Conservation (phyloP, 2,888 invertebrate species). For the Agapostemon virescens region DNA sequence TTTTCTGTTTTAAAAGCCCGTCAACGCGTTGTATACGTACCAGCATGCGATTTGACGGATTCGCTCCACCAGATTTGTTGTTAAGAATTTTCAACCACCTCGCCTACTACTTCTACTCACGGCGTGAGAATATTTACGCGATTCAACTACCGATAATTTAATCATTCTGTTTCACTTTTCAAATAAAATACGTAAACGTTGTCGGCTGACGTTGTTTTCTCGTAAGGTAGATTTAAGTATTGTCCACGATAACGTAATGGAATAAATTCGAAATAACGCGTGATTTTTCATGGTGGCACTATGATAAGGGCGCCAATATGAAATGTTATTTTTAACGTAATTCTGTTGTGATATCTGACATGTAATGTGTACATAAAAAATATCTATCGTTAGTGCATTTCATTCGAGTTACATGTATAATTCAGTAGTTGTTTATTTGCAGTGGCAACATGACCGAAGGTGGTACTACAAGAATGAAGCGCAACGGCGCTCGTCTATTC, state of each 20-base stretch:
- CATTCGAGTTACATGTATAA: background rate
- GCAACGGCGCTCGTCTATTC: constrained; percentile 82
- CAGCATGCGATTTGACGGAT: constrained; percentile 45
- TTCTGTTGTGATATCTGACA: background rate
- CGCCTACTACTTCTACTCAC: constrained; percentile 33
- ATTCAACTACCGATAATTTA: constrained; percentile 19
- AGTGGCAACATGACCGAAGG: constrained; percentile 76
- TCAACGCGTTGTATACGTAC: constrained; percentile 16
- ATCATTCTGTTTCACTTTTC: background rate
- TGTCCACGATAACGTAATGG: background rate
- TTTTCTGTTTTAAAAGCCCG: background rate
- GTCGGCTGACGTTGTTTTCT: background rate
- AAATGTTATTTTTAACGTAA: background rate
- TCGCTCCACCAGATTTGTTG: constrained; percentile 54
- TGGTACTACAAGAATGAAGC: constrained; percentile 71
- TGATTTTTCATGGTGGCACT: background rate
- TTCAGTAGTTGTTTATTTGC: constrained; percentile 42
- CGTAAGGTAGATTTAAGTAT: background rate
- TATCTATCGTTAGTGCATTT: background rate
- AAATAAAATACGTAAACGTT: background rate
- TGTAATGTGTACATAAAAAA: background rate
- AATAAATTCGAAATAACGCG: background rate
- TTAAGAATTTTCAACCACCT: constrained; percentile 45
- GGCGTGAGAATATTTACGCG: constrained; percentile 22
- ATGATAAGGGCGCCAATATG: background rate